Evolutionary conservation across 2,888 invertebrate genomes (phyloP), one percentile per base, ranked within the genome.

Genomic region (Sceliomorpha sp.): DNA sequence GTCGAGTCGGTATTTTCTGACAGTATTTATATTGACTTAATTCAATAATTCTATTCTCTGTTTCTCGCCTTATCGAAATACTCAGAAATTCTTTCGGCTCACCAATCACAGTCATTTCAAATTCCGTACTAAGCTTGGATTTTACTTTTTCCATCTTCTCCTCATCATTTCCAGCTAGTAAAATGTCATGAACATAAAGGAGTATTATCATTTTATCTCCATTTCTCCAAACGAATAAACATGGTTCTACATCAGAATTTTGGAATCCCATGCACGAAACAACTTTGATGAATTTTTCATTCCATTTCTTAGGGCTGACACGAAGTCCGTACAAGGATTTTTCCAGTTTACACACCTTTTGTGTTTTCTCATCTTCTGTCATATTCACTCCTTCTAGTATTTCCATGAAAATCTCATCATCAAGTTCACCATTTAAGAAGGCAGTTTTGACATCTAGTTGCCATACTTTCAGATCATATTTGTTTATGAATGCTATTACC

Each of bases 371-470:
- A 4, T 53, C 40, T 1, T 42, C 29, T 31, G 7, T 24, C 12
- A 9, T 39, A 27, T 8, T n/a, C 34, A 39, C 34, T 53, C 63
- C 8, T 31, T 44, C 50, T 20, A 6, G 36, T 31, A 9, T 44
- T 17, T 44, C 31, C 62, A 44, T 29, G n/a, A n/a, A n/a, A 8
- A 60, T 37, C 8, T 51, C 27, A 10, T 67, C 53, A 8, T 55
- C 48, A 15, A 63, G 8, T 6, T 17, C 29, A 12, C 73, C 74
- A 48, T 77, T 70, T 8, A 79, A 34, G 34, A 77, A 79, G 5
- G 77, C 77, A 29, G 72, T 76, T 36, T 67, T 68, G 6, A 72
- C 71, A 24, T 69, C 62, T 12, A 62, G 27, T 50, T 62, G 62
- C 39, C 32, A 44, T 2, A 55, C 14, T 1, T 53, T 44, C 15